These are phyloP conservation scores for Zosterops borbonicus DNA, from an alignment of 2,113 vertebrate genomes.

Conservation along the genomic window DNA sequence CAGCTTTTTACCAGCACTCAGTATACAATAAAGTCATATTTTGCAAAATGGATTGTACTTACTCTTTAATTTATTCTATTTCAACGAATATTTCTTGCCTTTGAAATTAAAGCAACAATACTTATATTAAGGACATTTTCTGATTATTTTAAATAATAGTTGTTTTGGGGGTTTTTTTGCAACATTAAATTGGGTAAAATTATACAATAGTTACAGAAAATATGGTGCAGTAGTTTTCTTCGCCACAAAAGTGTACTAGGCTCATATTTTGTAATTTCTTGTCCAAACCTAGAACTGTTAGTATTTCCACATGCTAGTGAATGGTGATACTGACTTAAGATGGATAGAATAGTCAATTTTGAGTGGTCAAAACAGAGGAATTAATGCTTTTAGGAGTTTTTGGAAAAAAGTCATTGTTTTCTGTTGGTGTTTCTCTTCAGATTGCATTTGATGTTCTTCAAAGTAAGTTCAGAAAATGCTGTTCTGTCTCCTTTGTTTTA, in stretches of 20 bases:
- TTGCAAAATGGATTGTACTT: not conserved
- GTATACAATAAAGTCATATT: not conserved
- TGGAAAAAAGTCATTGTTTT: not conserved
- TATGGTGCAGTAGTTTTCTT: not conserved
- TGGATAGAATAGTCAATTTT: not conserved
- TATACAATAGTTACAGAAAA: not conserved
- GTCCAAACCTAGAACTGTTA: not conserved
- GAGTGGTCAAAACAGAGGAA: not conserved
- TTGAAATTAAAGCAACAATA: not conserved
- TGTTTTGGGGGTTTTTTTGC: not conserved
- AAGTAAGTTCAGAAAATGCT: not conserved
- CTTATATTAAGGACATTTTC: not conserved
- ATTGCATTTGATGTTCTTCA: not conserved
- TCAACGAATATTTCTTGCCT: not conserved
- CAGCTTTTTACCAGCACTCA: not conserved
- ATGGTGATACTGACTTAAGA: not conserved
- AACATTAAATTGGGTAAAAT: not conserved
- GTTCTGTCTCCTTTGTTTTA: not conserved
- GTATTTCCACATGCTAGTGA: not conserved
- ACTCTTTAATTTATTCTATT: not conserved
- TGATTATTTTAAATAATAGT: not conserved
- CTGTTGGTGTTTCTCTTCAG: slow-evolving; percentile 3
- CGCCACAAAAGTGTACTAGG: not conserved
- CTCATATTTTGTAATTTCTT: not conserved
- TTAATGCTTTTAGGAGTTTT: not conserved